Conservation (phyloP, 2,113 vertebrate species). For the Nicator chloris region DNA sequence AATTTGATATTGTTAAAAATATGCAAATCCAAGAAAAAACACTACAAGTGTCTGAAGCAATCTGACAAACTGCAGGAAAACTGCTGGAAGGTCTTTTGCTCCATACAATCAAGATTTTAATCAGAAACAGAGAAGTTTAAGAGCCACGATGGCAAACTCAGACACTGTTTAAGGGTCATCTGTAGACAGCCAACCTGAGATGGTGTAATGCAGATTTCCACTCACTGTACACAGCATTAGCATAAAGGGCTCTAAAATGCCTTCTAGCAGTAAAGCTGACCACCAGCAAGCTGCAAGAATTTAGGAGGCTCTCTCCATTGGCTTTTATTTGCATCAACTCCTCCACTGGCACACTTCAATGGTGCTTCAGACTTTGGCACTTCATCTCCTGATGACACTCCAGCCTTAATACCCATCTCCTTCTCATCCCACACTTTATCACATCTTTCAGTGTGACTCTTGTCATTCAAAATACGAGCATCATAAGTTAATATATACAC, state of each 20-base stretch:
- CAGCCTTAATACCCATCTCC: background rate
- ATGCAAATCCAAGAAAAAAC: background rate
- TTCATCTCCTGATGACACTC: background rate
- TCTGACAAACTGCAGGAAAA: background rate
- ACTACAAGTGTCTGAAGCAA: background rate
- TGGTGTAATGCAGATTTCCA: background rate
- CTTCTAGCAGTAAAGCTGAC: background rate
- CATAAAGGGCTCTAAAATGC: background rate
- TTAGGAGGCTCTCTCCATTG: background rate
- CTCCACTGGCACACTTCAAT: background rate
- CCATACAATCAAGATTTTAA: background rate
- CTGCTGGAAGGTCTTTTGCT: background rate
- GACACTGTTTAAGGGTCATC: background rate
- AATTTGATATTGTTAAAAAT: background rate
- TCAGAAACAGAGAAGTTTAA: background rate
- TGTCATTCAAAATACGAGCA: background rate
- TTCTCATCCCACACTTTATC: background rate
- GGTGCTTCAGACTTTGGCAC: background rate
- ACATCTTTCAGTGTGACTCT: background rate
- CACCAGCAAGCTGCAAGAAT: background rate
- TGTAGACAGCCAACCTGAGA: background rate
- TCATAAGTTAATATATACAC: background rate
- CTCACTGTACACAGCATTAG: background rate
- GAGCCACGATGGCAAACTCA: background rate
- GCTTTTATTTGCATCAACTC: background rate